These are phyloP conservation scores for Pyrocoelia pectoralis DNA, from an alignment of 2,888 invertebrate species.

Conservation along the genomic window DNA sequence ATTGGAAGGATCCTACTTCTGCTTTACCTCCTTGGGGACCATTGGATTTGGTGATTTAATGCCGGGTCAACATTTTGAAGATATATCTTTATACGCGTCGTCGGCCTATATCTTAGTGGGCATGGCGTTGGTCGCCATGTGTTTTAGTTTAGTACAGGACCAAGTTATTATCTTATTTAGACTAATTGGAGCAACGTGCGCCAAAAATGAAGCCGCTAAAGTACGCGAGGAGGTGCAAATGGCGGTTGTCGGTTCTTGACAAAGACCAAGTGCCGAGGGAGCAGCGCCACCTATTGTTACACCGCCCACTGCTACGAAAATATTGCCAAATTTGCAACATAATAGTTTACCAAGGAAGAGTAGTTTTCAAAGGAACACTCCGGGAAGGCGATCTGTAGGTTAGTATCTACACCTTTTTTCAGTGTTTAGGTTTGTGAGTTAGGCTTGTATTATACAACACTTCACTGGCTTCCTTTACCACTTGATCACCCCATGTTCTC, in stretches of 20 bases:
- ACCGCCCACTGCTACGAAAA: conserved; percentile 52
- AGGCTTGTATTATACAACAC: too few species aligned
- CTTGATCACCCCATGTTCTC: too few species aligned
- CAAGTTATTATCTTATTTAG: conserved; percentile 69
- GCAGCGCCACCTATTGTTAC: conserved; percentile 60
- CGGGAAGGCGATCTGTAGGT: conserved; percentile 68
- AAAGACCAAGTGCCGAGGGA: conserved; percentile 61
- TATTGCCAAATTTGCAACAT: conserved; percentile 58
- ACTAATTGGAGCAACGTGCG: conserved; percentile 58
- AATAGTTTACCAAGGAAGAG: conserved; percentile 64
- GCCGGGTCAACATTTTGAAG: conserved; percentile 69
- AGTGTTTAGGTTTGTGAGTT: too few species aligned
- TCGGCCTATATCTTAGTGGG: conserved; percentile 84
- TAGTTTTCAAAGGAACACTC: conserved; percentile 72
- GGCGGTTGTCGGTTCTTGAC: conserved; percentile 61
- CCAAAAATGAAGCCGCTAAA: conserved; percentile 35
- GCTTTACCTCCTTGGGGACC: conserved; percentile 68
- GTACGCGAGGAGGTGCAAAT: conserved; percentile 60
- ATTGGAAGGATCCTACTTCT: conserved; percentile 85
- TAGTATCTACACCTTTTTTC: conserved; percentile 15
- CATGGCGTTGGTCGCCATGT: conserved; percentile 87
- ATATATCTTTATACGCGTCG: conserved; percentile 78
- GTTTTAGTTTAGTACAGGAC: conserved; percentile 85
- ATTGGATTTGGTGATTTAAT: conserved; percentile 77
- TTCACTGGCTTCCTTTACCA: too few species aligned